phyloP scores from a whole-genome alignment of 2,113 vertebrate genomes.

The Pantherophis guttatus region DNA sequence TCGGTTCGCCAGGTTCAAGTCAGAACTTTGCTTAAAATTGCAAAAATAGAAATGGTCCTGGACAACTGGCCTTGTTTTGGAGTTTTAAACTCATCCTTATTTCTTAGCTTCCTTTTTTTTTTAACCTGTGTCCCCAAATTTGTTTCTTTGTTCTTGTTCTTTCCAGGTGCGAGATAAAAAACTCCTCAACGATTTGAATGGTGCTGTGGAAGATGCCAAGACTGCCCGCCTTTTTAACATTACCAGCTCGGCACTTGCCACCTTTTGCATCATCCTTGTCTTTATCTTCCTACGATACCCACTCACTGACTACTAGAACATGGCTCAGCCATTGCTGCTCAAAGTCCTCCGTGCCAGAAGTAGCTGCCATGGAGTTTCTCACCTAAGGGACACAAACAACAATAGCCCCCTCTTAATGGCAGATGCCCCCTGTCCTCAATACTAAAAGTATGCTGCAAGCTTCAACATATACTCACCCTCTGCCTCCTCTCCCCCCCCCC shows the following conservation, averaged over 20 bases:
- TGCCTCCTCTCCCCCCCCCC: neutral
- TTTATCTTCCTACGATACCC: slow-evolving; percentile 80
- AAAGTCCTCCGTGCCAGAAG: slow-evolving; percentile 42
- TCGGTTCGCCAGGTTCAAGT: neutral
- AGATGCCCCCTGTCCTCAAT: slow-evolving; percentile 4
- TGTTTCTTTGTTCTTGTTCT: neutral
- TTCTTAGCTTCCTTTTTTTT: neutral
- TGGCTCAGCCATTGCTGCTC: neutral
- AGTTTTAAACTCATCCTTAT: neutral
- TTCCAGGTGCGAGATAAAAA: slow-evolving; percentile 79
- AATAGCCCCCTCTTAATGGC: slow-evolving; percentile 28
- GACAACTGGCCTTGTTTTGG: neutral
- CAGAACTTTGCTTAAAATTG: neutral
- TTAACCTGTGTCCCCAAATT: neutral
- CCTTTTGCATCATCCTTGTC: slow-evolving; percentile 76
- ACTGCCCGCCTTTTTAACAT: slow-evolving; percentile 80
- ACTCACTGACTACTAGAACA: slow-evolving; percentile 74
- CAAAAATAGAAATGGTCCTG: neutral
- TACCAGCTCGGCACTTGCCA: slow-evolving; percentile 78
- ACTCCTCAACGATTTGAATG: slow-evolving; percentile 77
- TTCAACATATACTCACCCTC: neutral
- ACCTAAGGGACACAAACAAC: slow-evolving; percentile 53
- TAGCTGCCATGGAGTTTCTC: slow-evolving; percentile 56
- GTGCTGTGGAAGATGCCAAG: slow-evolving; percentile 79
- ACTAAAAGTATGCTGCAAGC: slow-evolving; percentile 14